Evolutionary conservation across 2,797 vertebrate genomes (phyloP).

Genomic region (Poecilia picta): DNA sequence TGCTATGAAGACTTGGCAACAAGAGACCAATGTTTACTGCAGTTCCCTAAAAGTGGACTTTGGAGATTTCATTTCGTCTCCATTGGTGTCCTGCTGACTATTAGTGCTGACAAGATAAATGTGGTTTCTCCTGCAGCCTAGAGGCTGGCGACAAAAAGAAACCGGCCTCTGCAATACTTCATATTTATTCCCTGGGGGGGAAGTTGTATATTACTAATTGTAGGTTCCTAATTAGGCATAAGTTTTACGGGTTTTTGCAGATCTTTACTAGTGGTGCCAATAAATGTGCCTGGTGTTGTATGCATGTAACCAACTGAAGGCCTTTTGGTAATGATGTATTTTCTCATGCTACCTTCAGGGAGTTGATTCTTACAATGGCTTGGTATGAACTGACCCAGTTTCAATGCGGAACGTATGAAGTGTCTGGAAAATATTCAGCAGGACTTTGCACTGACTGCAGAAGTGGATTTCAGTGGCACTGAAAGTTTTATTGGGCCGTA

Average conservation of each 20-base stretch:
- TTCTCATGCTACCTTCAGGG: neutral
- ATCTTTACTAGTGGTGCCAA: too few species aligned
- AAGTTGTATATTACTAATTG: neutral
- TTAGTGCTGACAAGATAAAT: neutral
- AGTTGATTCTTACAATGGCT: neutral
- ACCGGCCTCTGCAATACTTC: neutral
- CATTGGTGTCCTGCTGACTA: neutral
- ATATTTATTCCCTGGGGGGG: neutral
- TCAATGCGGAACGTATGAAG: neutral
- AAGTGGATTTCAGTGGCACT: neutral
- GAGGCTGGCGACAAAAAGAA: neutral
- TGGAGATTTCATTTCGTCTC: neutral
- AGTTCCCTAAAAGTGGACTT: neutral
- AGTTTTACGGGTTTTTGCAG: neutral
- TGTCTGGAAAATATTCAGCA: neutral
- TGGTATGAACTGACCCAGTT: neutral
- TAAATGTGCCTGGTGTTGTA: neutral
- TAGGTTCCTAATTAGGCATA: neutral
- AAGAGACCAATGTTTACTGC: neutral
- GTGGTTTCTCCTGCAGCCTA: neutral
- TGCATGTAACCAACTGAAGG: neutral
- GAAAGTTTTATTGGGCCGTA: slow-evolving; percentile 4
- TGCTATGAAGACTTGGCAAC: neutral
- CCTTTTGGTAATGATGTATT: neutral
- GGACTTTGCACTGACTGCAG: neutral